Base-by-base conservation (phyloP, 2,888 invertebrate genomes). In the Caenorhabditis wallacei region DNA sequence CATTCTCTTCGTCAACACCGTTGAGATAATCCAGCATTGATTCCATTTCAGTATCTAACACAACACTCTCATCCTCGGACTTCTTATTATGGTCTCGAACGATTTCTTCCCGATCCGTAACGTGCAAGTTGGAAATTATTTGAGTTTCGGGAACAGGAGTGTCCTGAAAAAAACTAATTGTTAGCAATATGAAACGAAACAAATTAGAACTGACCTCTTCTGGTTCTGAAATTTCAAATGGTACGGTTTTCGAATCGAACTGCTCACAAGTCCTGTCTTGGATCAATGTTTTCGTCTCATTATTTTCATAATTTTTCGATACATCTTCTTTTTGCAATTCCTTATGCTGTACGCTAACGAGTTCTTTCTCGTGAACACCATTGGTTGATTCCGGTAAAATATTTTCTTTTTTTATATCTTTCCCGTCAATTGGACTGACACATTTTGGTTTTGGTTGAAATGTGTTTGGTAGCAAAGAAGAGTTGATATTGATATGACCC, bases 21-120 rank as follows among this genome's bases (percentile, higher is more conserved):
- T 82, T 72, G 10, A 82, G 46, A 35, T 82, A 78, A 8, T 72
- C 72, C 1, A 72, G 53, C 72, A 72, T 74, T 20, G 66, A 68
- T 24, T 78, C 78, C 69, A 78, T 78, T 35, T 78, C 78, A 0
- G 78, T 78, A n/a, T 78, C 78, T 7, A 78, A 35, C n/a, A 46
- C 63, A 4, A 54, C 5, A 20, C 40, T 64, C 8, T 30, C 43
- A 13, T 43, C 11, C 16, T 13, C 43, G 4, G 43, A 2, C 5
- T 30, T 30, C 30, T 30, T 30, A 30, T 18, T 18, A 7, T n/a
- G 46, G 1, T 18, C 46, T 7, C 13, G n/a, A 8, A 18, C 8
- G 13, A 13, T 11, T 11, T 24, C 10, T 22, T 20, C 54, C 18
- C 69, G 69, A 20, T 22, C 53, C 5, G 63, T 78, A 0, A 16